Evolutionary conservation across 2,888 invertebrate genomes (phyloP).

Genomic region (Lepidonotus clava): DNA sequence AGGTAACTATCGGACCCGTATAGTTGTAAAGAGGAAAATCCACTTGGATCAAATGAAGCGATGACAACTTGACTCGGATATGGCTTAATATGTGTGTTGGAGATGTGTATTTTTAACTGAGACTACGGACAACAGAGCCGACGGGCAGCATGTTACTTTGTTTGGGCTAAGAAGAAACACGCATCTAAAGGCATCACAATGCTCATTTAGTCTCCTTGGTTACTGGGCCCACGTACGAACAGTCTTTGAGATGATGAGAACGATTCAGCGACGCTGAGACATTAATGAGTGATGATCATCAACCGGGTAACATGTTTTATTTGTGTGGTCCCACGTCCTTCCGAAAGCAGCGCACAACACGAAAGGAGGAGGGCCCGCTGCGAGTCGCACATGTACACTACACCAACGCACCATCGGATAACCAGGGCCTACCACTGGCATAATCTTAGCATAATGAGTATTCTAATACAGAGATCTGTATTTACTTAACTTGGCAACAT

Average conservation of each 20-base stretch:
- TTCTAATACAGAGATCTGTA: neutral
- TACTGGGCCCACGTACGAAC: neutral
- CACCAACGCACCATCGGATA: neutral
- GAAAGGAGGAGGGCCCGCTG: neutral
- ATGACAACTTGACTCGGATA: too few relatives aligned
- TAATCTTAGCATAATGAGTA: conserved; percentile 31
- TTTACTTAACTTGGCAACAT: too few relatives aligned
- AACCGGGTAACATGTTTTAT: conserved; percentile 14
- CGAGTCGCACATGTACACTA: neutral
- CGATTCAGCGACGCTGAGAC: neutral
- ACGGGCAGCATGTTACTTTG: too few relatives aligned
- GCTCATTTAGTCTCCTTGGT: neutral
- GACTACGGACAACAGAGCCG: too few relatives aligned
- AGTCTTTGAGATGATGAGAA: neutral
- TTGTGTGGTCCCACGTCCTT: neutral
- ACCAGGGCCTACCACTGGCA: neutral
- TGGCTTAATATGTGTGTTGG: too few relatives aligned
- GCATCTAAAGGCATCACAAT: neutral
- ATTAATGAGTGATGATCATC: neutral
- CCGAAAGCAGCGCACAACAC: neutral
- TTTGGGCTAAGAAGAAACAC: too few relatives aligned
- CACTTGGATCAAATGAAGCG: too few relatives aligned
- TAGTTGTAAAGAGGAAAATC: too few relatives aligned
- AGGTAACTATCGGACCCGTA: too few relatives aligned
- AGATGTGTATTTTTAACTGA: too few relatives aligned